These are phyloP conservation scores for Saccopteryx bilineata DNA, from an alignment of 2,113 vertebrate species.

Conservation along the genomic window DNA sequence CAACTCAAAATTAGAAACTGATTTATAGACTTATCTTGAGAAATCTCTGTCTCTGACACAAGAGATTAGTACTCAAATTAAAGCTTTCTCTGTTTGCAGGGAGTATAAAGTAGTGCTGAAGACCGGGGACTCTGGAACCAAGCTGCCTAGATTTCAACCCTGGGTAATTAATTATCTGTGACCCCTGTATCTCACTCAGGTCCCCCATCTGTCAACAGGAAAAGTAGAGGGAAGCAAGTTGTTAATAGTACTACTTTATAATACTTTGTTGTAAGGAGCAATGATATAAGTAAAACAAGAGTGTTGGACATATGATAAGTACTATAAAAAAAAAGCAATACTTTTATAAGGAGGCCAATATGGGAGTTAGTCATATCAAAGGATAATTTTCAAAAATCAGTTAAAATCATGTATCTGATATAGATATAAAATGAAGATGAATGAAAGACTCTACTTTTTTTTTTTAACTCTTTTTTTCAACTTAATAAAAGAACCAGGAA, in stretches of 20 bases:
- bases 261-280: background rate
- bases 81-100: background rate
- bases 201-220: background rate
- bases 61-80: background rate
- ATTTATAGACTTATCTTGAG: background rate
- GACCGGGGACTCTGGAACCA: background rate
- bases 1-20: constrained; percentile 25
- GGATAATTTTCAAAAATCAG: background rate
- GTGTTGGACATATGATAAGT: background rate
- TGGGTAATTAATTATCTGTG: background rate
- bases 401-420: background rate
- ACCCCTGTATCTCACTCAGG: background rate
- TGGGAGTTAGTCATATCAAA: background rate
- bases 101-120: background rate
- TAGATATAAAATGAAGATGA: background rate
- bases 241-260: background rate
- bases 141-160: background rate
- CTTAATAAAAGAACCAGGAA: background rate
- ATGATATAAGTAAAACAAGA: background rate
- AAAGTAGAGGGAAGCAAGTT: background rate
- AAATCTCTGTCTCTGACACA: background rate
- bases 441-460: background rate
- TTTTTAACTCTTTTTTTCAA: no score
- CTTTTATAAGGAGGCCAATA: background rate
- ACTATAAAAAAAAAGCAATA: background rate